Evolutionary conservation across 2,797 vertebrate species (phyloP), one percentile per base, ranked within the genome.

Genomic region (Telmatherina bonti): DNA sequence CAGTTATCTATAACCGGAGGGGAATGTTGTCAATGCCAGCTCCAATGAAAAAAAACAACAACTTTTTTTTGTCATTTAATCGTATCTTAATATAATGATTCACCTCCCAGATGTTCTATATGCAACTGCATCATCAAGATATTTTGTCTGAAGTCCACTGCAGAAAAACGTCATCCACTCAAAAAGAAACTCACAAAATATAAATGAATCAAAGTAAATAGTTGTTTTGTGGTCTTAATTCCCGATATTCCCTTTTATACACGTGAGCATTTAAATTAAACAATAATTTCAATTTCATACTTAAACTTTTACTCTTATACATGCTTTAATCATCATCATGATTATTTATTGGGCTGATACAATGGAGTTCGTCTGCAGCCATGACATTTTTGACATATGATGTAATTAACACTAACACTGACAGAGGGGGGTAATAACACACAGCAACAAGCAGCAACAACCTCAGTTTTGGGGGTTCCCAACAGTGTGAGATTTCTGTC

Each of bases 361-460:
- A n/a, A n/a, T n/a, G 10, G 10, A 35, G 2, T 11, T 22, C 54
- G 53, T 38, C 81, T 66, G 47, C 47, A 55, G 45, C 8, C 53
- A 26, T 52, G 59, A 10, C 51, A 4, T 6, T 35, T 35, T 52
- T 68, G n/a, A n/a, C n/a, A n/a, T n/a, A n/a, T n/a, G 47, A 4
- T 73, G 78, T 70, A 76, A 31, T 83, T 67, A 55, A 49, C 10
- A 20, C 45, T 26, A 53, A 10, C 26, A 26, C 71, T 83, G 72
- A 75, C 62, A 79, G 83, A 45, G 84, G n/a, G 83, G 83, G 51
- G 88, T 80, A 81, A 36, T 71, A 56, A 62, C 67, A 68, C 76
- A 66, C 16, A 62, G 7, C 11, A n/a, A 49, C 7, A n/a, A 49
- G 10, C 7, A 29, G 1, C 8, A 30, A 18, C 20, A 49, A 24